Evolutionary conservation across 1,140 invertebrate genomes (phyloP).

Genomic region (Aphis craccivora): DNA sequence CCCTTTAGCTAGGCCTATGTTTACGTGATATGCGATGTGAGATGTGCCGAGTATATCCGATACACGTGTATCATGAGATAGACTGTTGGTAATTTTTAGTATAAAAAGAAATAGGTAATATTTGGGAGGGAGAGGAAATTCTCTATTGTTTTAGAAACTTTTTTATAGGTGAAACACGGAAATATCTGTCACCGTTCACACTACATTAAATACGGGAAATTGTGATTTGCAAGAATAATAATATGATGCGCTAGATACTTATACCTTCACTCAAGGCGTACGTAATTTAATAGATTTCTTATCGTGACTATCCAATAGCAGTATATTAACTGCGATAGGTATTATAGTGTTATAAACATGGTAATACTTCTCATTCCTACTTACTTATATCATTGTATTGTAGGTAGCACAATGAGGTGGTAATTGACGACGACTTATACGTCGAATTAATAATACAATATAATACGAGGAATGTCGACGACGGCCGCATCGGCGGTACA

Average conservation of each 20-base stretch:
- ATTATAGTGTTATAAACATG: constrained; percentile 8
- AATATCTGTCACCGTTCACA: too few relatives aligned
- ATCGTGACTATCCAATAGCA: neutral
- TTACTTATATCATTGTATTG: neutral
- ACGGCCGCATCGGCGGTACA: neutral
- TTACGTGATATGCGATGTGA: neutral
- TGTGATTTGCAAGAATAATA: neutral
- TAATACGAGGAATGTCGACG: neutral
- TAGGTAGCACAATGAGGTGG: constrained; percentile 9
- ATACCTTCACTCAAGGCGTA: neutral
- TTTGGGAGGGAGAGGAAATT: neutral
- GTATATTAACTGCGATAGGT: neutral
- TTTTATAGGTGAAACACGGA: neutral
- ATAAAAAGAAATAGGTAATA: neutral
- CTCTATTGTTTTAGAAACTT: too few relatives aligned
- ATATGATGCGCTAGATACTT: neutral
- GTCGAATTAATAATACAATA: constrained; percentile 10
- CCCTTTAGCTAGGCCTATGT: too few relatives aligned
- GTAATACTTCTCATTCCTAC: neutral
- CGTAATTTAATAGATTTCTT: neutral
- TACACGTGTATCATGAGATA: neutral
- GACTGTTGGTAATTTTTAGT: neutral
- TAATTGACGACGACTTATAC: neutral
- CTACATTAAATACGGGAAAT: neutral
- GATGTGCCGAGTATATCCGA: too few relatives aligned